Evolutionary conservation across 2,888 invertebrate genomes (phyloP).

Genomic region (Rapana venosa): DNA sequence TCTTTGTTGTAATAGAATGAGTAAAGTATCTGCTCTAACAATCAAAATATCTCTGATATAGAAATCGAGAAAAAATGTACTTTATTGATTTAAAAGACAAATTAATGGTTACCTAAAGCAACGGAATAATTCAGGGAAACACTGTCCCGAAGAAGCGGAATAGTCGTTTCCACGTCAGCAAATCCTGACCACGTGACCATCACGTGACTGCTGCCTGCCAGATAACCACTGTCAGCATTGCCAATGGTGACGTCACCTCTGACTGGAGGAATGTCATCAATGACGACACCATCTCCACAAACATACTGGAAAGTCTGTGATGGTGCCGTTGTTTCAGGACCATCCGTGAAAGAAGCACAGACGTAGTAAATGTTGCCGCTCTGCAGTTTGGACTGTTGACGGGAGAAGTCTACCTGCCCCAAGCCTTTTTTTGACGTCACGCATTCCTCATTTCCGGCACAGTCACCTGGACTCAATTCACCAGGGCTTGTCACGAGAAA

Average conservation of each 20-base stretch:
- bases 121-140: conserved; percentile 31
- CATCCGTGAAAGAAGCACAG: not conserved
- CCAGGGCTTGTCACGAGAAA: conserved; percentile 19
- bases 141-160: not conserved
- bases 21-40: no score
- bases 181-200: conserved; percentile 37
- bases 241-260: conserved; percentile 8
- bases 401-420: conserved; percentile 21
- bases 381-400: not conserved
- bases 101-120: conserved; percentile 26
- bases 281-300: conserved; percentile 32
- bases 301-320: not conserved
- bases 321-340: not conserved
- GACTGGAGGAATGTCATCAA: conserved; percentile 34
- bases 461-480: not conserved
- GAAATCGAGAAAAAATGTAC: no score
- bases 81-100: no score
- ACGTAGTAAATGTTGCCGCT: conserved; percentile 21
- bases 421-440: not conserved
- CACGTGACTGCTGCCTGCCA: not conserved
- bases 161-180: conserved; percentile 26
- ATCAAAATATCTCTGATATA: no score
- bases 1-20: no score
- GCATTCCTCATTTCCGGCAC: conserved; percentile 21
- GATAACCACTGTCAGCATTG: conserved; percentile 7